Percentiles rank a stretch among this genome's conserved stretches.
These are phyloP conservation scores for Indicator indicator DNA, from an alignment of 2,113 vertebrate genomes.

Conservation along the genomic window DNA sequence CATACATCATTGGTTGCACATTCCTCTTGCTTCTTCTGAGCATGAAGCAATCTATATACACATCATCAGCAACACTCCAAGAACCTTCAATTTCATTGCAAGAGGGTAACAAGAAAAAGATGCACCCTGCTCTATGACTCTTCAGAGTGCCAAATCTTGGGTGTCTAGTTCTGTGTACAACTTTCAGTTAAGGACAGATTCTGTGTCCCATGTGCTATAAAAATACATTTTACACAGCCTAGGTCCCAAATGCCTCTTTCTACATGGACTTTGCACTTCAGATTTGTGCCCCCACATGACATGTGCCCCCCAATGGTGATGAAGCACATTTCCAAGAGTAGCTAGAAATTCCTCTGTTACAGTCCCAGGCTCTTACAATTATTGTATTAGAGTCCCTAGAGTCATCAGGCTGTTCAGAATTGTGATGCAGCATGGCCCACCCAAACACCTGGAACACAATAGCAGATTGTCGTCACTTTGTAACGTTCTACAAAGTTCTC, in stretches of 20 bases:
- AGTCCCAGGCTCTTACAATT: neutral
- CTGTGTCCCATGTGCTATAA: neutral
- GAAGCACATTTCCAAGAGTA: neutral
- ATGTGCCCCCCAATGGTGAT: too few relatives aligned
- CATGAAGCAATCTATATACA: neutral
- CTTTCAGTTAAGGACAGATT: neutral
- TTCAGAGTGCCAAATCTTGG: neutral
- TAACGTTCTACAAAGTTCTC: neutral
- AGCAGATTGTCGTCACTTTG: neutral
- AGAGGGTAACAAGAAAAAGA: neutral
- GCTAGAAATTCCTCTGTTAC: neutral
- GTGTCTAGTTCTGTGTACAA: neutral
- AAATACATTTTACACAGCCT: neutral
- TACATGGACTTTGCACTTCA: neutral
- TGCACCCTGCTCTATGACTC: rapidly evolving
- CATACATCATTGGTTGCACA: neutral
- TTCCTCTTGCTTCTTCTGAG: neutral
- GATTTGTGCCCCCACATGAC: neutral
- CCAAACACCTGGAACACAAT: neutral
- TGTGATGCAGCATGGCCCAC: neutral
- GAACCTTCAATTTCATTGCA: neutral
- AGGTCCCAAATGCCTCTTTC: neutral
- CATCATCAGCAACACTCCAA: neutral
- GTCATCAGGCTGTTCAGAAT: neutral
- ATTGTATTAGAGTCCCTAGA: neutral